Conservation (phyloP, 2,888 invertebrate species). For the Drosophila prostipennis region DNA sequence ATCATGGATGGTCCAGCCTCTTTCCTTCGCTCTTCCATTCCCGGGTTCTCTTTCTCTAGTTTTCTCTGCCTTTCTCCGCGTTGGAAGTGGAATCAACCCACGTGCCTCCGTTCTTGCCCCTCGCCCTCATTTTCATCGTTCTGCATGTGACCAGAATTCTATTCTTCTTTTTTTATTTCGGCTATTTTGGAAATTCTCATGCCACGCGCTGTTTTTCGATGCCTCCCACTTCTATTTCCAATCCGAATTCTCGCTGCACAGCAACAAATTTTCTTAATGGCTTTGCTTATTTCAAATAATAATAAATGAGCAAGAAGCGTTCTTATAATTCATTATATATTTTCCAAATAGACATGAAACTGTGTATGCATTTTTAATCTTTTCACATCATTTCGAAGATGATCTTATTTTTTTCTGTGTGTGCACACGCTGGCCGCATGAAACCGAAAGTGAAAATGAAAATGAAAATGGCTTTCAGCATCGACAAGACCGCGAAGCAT, state of each 20-base stretch:
- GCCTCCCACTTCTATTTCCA: conserved; percentile 33
- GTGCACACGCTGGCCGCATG: conserved; percentile 30
- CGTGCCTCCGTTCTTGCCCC: conserved; percentile 22
- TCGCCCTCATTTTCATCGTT: conserved; percentile 22
- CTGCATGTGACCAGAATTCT: conserved; percentile 50
- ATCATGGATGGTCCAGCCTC: conserved; percentile 21
- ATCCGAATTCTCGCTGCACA: conserved; percentile 8
- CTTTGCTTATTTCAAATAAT: neutral
- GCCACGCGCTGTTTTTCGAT: conserved; percentile 40
- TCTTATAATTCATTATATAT: neutral
- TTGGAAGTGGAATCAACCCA: conserved; percentile 26
- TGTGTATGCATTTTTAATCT: neutral
- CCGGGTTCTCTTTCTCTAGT: conserved; percentile 21
- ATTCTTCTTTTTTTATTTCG: conserved; percentile 37
- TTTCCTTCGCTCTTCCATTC: conserved; percentile 4
- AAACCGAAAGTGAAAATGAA: conserved; percentile 37
- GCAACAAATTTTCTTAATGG: neutral
- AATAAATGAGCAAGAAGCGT: neutral
- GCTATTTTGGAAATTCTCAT: conserved; percentile 42
- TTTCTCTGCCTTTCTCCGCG: conserved; percentile 1
- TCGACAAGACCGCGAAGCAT: conserved; percentile 47
- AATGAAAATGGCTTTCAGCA: conserved; percentile 44
- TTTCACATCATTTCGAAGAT: neutral
- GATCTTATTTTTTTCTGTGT: conserved; percentile 9
- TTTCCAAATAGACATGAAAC: neutral